These are phyloP conservation scores for Erethizon dorsatum DNA, from an alignment of 2,797 vertebrate genomes.

Conservation along the genomic window DNA sequence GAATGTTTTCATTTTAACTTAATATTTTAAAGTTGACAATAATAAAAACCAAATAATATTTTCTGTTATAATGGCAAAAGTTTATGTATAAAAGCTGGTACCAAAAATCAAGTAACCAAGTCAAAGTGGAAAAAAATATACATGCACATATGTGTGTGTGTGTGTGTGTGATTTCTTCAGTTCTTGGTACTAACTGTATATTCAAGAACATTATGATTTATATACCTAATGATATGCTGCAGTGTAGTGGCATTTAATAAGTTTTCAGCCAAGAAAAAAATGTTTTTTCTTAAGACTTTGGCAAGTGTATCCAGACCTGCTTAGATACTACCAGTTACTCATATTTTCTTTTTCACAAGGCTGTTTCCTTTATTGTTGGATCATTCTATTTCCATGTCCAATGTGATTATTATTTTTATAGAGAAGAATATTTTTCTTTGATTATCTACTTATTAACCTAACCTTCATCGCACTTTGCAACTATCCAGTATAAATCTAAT, in stretches of 20 bases:
- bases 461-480: background rate
- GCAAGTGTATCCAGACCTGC: background rate
- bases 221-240: background rate
- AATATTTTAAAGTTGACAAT: background rate
- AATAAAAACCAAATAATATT: background rate
- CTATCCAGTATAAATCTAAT: background rate
- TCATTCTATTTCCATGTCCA: background rate
- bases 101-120: background rate
- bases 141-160: background rate
- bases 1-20: background rate
- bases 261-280: background rate
- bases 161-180: background rate
- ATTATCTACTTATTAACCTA: background rate
- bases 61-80: background rate
- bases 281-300: background rate
- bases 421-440: background rate
- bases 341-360: background rate
- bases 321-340: background rate
- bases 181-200: background rate
- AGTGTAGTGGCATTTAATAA: background rate
- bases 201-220: constrained; percentile 7
- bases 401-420: background rate
- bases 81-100: background rate
- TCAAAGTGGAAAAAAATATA: background rate
- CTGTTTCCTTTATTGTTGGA: background rate